phyloP scores from a whole-genome alignment of 2,888 invertebrate genomes.

The Acrobeloides nanus region DNA sequence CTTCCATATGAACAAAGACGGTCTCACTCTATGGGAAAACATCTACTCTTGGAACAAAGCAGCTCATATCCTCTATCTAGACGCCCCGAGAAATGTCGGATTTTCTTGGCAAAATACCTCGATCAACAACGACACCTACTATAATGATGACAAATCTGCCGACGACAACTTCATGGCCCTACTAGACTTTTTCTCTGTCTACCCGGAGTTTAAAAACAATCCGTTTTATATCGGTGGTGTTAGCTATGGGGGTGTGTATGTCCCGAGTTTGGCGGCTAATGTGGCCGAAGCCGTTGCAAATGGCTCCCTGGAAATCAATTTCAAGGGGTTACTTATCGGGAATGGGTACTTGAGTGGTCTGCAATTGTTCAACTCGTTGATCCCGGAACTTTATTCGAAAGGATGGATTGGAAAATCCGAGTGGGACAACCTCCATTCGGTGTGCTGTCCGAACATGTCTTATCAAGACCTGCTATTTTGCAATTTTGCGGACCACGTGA shows the following conservation, averaged over 20 bases:
- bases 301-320: too few relatives aligned
- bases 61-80: slow-evolving; percentile 58
- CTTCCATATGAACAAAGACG: slow-evolving; percentile 51
- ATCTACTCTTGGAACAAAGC: slow-evolving; percentile 54
- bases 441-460: too few relatives aligned
- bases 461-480: too few relatives aligned
- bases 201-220: slow-evolving; percentile 55
- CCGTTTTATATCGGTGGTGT: slow-evolving; percentile 54
- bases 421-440: too few relatives aligned
- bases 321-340: too few relatives aligned
- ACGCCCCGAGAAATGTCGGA: slow-evolving; percentile 60
- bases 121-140: slow-evolving; percentile 27
- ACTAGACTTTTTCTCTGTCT: slow-evolving; percentile 57
- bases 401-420: too few relatives aligned
- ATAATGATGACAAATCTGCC: slow-evolving; percentile 55
- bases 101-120: slow-evolving; percentile 57
- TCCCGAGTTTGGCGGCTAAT: slow-evolving; percentile 55
- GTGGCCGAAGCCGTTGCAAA: too few relatives aligned
- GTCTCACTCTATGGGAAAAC: slow-evolving; percentile 46
- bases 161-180: slow-evolving; percentile 56
- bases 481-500: too few relatives aligned
- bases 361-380: too few relatives aligned
- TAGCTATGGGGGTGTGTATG: slow-evolving; percentile 56
- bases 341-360: too few relatives aligned
- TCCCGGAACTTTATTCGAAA: too few relatives aligned